A percentile compares a stretch with the other conserved stretches of the same genome.
Conservation (phyloP, 1,140 invertebrate species). For the Drosophila pseudoananassae region DNA sequence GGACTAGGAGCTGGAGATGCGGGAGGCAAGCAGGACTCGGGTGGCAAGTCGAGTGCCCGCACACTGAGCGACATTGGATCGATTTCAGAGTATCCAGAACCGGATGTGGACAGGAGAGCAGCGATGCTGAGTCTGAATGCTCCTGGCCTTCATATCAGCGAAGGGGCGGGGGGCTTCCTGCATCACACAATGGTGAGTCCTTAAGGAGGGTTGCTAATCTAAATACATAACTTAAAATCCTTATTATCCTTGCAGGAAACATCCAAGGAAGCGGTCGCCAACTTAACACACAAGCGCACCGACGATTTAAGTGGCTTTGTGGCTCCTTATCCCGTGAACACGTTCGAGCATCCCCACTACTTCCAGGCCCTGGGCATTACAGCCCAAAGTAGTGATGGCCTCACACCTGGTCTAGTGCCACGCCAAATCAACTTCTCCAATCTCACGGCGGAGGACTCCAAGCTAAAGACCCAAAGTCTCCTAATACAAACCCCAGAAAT, state of each 20-base stretch:
- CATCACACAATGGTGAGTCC: constrained; percentile 76
- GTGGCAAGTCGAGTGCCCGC: constrained; percentile 85
- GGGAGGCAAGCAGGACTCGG: constrained; percentile 72
- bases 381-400: constrained; percentile 49
- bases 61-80: constrained; percentile 89
- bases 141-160: constrained; percentile 55
- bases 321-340: constrained; percentile 62
- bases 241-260: constrained; percentile 56
- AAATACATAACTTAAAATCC: not conserved
- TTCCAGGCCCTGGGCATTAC: constrained; percentile 68
- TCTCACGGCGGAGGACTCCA: constrained; percentile 71
- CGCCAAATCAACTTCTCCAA: constrained; percentile 83
- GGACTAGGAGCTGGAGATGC: constrained; percentile 8
- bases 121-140: constrained; percentile 69
- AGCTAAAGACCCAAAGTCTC: constrained; percentile 83
- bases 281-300: constrained; percentile 75
- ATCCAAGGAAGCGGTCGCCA: constrained; percentile 76
- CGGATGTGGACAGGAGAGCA: constrained; percentile 85
- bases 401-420: constrained; percentile 72
- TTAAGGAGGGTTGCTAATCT: not conserved
- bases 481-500: constrained; percentile 73
- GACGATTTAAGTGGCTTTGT: constrained; percentile 75
- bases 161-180: constrained; percentile 60
- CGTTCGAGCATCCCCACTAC: constrained; percentile 80
- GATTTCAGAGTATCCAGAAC: constrained; percentile 88